Evolutionary conservation across 2,113 vertebrate species (phyloP), one percentile per base, ranked within the genome.

Genomic region (Spilogale gracilis): DNA sequence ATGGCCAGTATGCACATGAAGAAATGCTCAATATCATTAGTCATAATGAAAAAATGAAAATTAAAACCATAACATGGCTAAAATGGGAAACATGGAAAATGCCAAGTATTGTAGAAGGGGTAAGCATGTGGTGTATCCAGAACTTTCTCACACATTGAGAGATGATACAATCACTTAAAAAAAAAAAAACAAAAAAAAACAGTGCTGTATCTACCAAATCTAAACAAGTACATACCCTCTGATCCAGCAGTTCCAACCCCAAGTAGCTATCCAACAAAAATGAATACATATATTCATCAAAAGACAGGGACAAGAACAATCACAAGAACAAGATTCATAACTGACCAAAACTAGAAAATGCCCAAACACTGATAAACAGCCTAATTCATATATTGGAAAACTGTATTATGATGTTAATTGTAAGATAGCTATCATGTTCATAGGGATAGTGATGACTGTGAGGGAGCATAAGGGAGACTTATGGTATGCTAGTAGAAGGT

Each of bases 51-150:
- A 88, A 95, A 63, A 78, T 50, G 13, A 21, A 84, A 86, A 86
- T 89, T 81, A 54, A 79, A 94, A 89, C 21, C 3, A 61, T 16
- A 69, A 6, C 14, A 2, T 80, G 23, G 25, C 30, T 95, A 63
- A 80, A 89, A 71, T 56, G 38, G 32, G 92, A 97, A 83, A 23
- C 20, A 52, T 2, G 54, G 12, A 95, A 91, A 93, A 71, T 69
- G 9, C 12, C 54, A 90, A 82, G 16, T 81, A 4, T 17, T 65
- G 52, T 2, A 63, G 50, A 82, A 82, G 11, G 5, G 25, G 25
- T 50, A 78, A 78, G 13, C 45, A 50, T 71, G 3, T 58, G 4
- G 1, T 56, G 17, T n/a, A 94, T 38, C 2, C 30, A 81, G 61
- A 63, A 78, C 74, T 30, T 1, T 18, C 25, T 88, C 21, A 71